Evolutionary conservation across 2,888 invertebrate genomes (phyloP), one percentile per base, ranked within the genome.

Genomic region (Agonopterix arenella): DNA sequence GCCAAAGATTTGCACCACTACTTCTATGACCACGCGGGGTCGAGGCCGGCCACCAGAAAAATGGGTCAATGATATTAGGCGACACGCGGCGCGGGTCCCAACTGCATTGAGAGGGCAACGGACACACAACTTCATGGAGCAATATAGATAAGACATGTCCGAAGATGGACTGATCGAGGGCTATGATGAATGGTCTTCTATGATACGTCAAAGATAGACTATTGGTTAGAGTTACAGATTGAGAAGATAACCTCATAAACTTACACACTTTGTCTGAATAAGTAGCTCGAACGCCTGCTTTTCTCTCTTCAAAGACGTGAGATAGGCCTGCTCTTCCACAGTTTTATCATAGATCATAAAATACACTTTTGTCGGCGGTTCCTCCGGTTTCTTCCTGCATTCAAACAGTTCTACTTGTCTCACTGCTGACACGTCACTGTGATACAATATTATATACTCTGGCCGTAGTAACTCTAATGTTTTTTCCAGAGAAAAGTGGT

Each of bases 271-370:
- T 36, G 97, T 95, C 72, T 94, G 93, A 61, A 99, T 98, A 42
- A 99, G 90, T 62, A 92, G 90, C 72, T 99, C 98, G 80, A 99
- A 99, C 0, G 98, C 96, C 69, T 96, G 93, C 75, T 98, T 99
- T 80, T 99, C 99, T 55, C 95, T 91, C 57, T 97, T 91, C 50
- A 99, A 84, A 0, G 95, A 92, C 1, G 98, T 97, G 38, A 99
- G 90, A 80, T 98, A 99, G 2, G 96, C 93, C 84, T 99, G 99
- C 79, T 99, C 99, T 83, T 99, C 99, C 0, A 97, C 96, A 7
- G 99, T 98, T 54, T 95, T 95, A 8, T 93, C 93, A 74, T 98
- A 97, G 58, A 98, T 92, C 46, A 99, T 76, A 67, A 98, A 97
- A 79, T 96, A 99, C 8, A 99, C 94, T 66, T 93, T 93, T 4